Evolutionary conservation across 2,113 vertebrate genomes (phyloP), one percentile per base, ranked within the genome.

Genomic region (Ceyx margarethae): DNA sequence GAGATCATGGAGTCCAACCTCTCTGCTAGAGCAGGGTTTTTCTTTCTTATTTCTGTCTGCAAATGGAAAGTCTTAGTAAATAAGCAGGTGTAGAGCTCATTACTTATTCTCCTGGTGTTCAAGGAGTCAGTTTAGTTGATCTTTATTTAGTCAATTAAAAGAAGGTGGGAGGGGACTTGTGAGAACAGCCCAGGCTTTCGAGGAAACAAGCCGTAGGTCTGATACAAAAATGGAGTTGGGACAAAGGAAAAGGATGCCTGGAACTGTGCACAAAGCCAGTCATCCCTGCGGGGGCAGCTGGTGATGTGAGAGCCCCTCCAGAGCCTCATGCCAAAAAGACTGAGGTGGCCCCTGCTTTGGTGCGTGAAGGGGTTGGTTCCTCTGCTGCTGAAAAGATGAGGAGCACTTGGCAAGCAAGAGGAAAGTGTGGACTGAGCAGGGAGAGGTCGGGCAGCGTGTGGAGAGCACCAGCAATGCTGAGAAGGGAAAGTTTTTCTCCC

Each of bases 331-430:
- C 21, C 42, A 48, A 48, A 48, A 48, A 48, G 2, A 42, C 67
- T 9, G 81, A 6, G 37, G 23, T 10, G 67, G 29, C 31, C 56
- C 22, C 78, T 51, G 51, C 37, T 40, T 9, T 45, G 71, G 9
- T 7, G 2, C 13, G 18, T 19, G 42, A 3, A 13, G 13, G 72
- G 29, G 19, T 37, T 26, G 19, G 31, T 31, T 74, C 54, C 10
- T 46, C 26, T 11, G 11, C 2, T 16, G 20, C 28, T 23, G 16
- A 45, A 2, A 28, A 42, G 42, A 0, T 1, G 23, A 0, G 4
- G 11, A 74, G 48, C 28, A 6, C 29, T 56, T 56, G 57, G 57
- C 21, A 45, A n/a, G 13, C 0, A 1, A 13, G 20, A 5, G 8
- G 23, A 28, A 8, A 13, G 4, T 0, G 0, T 2, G 54, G 72